Conservation (phyloP, 2,797 vertebrate species). For the Micromesistius poutassou region DNA sequence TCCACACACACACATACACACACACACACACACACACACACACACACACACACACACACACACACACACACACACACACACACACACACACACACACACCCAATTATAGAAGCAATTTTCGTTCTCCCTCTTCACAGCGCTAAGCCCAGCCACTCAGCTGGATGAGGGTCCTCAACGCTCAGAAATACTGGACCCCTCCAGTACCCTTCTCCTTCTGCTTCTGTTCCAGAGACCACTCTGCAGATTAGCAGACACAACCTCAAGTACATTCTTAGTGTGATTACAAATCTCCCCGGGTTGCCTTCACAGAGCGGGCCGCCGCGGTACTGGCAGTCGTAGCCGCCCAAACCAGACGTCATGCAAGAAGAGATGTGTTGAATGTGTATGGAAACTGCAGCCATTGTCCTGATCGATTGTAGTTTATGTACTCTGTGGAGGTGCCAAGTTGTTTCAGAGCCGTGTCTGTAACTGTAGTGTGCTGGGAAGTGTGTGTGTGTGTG, state of each 20-base stretch:
- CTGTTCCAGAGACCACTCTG: conserved; percentile 37
- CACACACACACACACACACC: neutral
- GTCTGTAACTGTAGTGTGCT: neutral
- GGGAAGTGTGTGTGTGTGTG: neutral
- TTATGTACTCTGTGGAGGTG: neutral
- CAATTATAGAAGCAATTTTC: conserved; percentile 30
- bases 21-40: conserved; percentile 12
- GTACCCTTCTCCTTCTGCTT: conserved; percentile 51
- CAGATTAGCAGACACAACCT: conserved; percentile 51
- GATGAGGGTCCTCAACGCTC: conserved; percentile 55
- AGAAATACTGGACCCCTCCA: conserved; percentile 36
- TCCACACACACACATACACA: conserved; percentile 20
- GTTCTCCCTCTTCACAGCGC: conserved; percentile 53
- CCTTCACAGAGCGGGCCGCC: conserved; percentile 14
- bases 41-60: conserved; percentile 12
- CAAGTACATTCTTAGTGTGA: conserved; percentile 64
- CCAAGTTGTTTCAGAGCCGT: neutral
- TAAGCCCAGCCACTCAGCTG: conserved; percentile 40
- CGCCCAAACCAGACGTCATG: neutral
- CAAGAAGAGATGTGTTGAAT: neutral
- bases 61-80: conserved; percentile 11
- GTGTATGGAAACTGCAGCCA: neutral
- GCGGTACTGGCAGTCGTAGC: neutral
- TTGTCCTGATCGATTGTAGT: neutral
- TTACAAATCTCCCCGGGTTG: conserved; percentile 53